Conservation (phyloP, 2,888 invertebrate species). For the Epirrita christyi region DNA sequence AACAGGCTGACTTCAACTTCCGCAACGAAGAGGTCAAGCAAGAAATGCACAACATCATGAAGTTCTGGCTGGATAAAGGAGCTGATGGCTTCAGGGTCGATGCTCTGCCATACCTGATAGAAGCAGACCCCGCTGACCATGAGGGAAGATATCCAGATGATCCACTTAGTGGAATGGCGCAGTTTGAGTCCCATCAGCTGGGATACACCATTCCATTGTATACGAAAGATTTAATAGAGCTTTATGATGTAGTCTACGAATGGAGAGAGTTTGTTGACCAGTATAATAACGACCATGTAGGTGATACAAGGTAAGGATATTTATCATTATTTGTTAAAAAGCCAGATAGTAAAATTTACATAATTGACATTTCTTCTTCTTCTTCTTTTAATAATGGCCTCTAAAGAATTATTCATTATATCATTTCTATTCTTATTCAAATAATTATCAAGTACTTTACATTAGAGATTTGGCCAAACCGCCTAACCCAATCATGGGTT, state of each 20-base stretch:
- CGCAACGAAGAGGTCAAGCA: constrained; percentile 82
- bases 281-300: constrained; percentile 65
- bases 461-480: too few relatives aligned
- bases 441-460: too few relatives aligned
- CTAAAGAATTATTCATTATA: too few relatives aligned
- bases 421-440: too few relatives aligned
- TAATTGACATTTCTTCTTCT: too few relatives aligned
- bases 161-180: constrained; percentile 70
- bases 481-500: too few relatives aligned
- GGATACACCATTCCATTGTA: constrained; percentile 85
- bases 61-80: constrained; percentile 90
- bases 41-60: constrained; percentile 85
- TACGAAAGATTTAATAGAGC: constrained; percentile 85
- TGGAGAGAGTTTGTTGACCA: constrained; percentile 85
- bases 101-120: constrained; percentile 85
- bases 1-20: constrained; percentile 89
- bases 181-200: constrained; percentile 78
- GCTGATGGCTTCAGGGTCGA: constrained; percentile 91
- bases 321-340: too few relatives aligned
- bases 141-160: constrained; percentile 77
- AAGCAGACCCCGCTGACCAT: constrained; percentile 72
- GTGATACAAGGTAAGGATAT: constrained; percentile 69
- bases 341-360: too few relatives aligned
- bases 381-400: too few relatives aligned
- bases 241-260: constrained; percentile 82